Percentiles rank a stretch among this genome's conserved stretches.
These are phyloP conservation scores for Lysandra bellargus DNA, from an alignment of 2,888 invertebrate species.

Conservation along the genomic window DNA sequence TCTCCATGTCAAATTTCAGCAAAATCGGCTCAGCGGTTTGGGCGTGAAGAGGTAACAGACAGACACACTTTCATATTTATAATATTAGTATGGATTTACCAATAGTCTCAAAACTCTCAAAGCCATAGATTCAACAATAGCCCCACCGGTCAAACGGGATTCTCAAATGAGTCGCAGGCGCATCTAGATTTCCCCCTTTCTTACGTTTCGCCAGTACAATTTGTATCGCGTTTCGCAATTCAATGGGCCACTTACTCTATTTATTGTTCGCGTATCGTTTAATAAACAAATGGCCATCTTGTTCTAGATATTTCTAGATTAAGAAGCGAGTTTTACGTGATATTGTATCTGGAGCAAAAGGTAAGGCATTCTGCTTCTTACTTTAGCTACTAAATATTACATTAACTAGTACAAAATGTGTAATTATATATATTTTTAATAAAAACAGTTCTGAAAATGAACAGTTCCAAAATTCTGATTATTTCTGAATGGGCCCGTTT, in stretches of 20 bases:
- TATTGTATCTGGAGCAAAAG: neutral
- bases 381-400: no score
- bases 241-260: constrained; percentile 58
- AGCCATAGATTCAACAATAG: constrained; percentile 10
- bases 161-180: constrained; percentile 60
- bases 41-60: no score
- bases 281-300: constrained; percentile 22
- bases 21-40: no score
- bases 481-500: no score
- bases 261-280: constrained; percentile 44
- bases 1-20: no score
- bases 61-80: no score
- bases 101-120: neutral
- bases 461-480: no score
- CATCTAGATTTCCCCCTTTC: constrained; percentile 63
- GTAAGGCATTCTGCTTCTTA: neutral
- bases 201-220: constrained; percentile 60
- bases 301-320: constrained; percentile 16
- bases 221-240: constrained; percentile 73
- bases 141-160: constrained; percentile 55
- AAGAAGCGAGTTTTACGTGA: neutral
- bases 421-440: no score
- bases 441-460: no score
- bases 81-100: neutral
- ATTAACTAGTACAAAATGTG: no score